Conservation (phyloP, 1,140 invertebrate genomes). For the Drosophila murphyi region DNA sequence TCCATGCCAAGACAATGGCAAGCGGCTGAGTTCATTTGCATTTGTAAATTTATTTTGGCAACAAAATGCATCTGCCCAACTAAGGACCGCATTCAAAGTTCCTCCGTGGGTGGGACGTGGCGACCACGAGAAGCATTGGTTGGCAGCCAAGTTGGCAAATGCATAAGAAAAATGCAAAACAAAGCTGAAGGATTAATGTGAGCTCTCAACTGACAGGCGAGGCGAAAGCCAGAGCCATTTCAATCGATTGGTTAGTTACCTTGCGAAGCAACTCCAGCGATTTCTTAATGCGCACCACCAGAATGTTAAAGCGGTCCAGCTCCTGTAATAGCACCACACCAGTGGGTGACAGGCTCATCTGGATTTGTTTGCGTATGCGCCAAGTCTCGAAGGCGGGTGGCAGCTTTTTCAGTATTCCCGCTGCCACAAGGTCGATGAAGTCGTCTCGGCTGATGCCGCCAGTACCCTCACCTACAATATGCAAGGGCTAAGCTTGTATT, state of each 20-base stretch:
- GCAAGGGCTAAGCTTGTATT: slow-evolving; percentile 40
- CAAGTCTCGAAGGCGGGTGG: slow-evolving; percentile 91
- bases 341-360: slow-evolving; percentile 91
- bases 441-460: slow-evolving; percentile 90
- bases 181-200: slow-evolving; percentile 80
- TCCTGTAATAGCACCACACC: slow-evolving; percentile 95
- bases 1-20: slow-evolving; percentile 60
- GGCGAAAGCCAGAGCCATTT: slow-evolving; percentile 9
- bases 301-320: slow-evolving; percentile 92
- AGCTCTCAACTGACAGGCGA: slow-evolving; percentile 53
- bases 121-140: slow-evolving; percentile 56
- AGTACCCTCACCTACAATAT: slow-evolving; percentile 77
- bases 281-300: slow-evolving; percentile 89
- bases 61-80: slow-evolving; percentile 54
- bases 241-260: slow-evolving; percentile 82
- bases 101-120: slow-evolving; percentile 29
- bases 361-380: slow-evolving; percentile 91
- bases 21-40: slow-evolving; percentile 70
- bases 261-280: slow-evolving; percentile 90
- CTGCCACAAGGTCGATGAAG: slow-evolving; percentile 91
- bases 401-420: slow-evolving; percentile 90
- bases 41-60: slow-evolving; percentile 81
- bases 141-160: slow-evolving; percentile 75
- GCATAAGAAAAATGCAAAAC: slow-evolving; percentile 76
- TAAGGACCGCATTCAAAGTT: slow-evolving; percentile 55